Evolutionary conservation across 1,140 invertebrate species (phyloP).

Genomic region (Drosophila burlai): DNA sequence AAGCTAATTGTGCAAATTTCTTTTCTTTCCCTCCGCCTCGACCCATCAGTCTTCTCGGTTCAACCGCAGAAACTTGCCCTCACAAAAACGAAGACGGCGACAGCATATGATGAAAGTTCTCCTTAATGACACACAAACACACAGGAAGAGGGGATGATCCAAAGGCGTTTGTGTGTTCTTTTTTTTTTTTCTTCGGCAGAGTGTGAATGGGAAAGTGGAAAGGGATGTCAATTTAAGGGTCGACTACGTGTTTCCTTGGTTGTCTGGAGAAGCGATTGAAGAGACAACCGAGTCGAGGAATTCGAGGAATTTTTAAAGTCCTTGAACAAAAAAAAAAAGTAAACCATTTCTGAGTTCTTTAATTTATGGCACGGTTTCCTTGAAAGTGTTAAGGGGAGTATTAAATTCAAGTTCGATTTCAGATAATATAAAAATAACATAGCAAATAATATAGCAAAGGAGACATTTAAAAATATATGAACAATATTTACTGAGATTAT

Average conservation of each 20-base stretch:
- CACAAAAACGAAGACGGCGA: slow-evolving; percentile 40
- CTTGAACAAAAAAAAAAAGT: neutral
- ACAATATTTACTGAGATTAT: neutral
- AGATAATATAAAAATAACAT: no score
- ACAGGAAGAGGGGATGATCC: slow-evolving; percentile 11
- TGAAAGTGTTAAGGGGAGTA: neutral
- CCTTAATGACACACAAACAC: slow-evolving; percentile 45
- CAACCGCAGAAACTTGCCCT: slow-evolving; percentile 49
- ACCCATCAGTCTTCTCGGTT: slow-evolving; percentile 11
- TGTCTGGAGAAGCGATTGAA: slow-evolving; percentile 16
- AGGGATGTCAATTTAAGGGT: slow-evolving; percentile 40
- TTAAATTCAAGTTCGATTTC: neutral
- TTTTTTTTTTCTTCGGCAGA: slow-evolving; percentile 1
- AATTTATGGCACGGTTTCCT: slow-evolving; percentile 2
- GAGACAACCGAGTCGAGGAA: slow-evolving; percentile 1
- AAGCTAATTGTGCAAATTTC: slow-evolving; percentile 79
- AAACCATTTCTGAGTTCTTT: neutral
- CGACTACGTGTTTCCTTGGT: slow-evolving; percentile 46
- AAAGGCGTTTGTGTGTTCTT: slow-evolving; percentile 27
- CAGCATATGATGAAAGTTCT: slow-evolving; percentile 61
- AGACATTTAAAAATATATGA: neutral
- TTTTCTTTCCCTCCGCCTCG: slow-evolving; percentile 19
- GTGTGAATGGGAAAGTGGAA: slow-evolving; percentile 25
- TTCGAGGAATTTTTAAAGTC: slow-evolving; percentile 17
- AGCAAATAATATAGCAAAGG: no score